Percentiles rank a stretch among this genome's conserved stretches.
These are phyloP conservation scores for Petrocephalus microphthalmus DNA, from an alignment of 2,113 vertebrate species.

Conservation along the genomic window DNA sequence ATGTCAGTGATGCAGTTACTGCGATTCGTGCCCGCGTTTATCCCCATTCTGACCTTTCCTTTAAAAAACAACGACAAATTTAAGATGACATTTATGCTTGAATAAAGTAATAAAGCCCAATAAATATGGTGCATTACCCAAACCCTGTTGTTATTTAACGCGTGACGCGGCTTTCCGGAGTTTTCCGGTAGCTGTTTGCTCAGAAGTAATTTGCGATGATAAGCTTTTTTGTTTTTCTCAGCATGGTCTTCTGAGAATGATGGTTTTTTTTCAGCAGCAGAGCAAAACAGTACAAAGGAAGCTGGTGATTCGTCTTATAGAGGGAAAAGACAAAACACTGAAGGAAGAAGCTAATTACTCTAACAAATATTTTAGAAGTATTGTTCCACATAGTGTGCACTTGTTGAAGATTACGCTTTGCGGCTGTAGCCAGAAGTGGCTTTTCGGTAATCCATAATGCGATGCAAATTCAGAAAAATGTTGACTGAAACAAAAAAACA, in stretches of 20 bases:
- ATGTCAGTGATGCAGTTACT: not conserved
- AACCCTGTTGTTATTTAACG: conserved; percentile 11
- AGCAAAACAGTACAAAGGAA: conserved; percentile 12
- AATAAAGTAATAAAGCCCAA: conserved; percentile 3
- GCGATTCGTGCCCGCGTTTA: not conserved
- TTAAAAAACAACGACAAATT: not conserved
- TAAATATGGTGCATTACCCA: conserved; percentile 18
- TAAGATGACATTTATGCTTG: conserved; percentile 1
- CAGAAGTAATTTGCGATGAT: conserved; percentile 21
- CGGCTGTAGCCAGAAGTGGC: not conserved
- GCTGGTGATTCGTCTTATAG: not conserved
- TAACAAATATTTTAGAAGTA: not conserved
- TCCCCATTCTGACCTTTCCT: not conserved
- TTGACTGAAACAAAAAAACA: not conserved
- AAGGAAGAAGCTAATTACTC: conserved; percentile 1
- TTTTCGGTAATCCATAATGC: not conserved
- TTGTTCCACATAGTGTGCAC: not conserved
- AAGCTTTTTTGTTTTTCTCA: conserved; percentile 1
- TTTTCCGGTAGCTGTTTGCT: not conserved
- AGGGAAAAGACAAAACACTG: not conserved
- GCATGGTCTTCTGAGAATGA: not conserved
- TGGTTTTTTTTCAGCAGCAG: not conserved
- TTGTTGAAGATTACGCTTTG: not conserved
- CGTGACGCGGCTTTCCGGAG: not conserved
- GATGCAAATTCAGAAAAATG: not conserved